These are phyloP conservation scores for Mechanitis mazaeus DNA, from an alignment of 2,888 invertebrate species.

Conservation along the genomic window DNA sequence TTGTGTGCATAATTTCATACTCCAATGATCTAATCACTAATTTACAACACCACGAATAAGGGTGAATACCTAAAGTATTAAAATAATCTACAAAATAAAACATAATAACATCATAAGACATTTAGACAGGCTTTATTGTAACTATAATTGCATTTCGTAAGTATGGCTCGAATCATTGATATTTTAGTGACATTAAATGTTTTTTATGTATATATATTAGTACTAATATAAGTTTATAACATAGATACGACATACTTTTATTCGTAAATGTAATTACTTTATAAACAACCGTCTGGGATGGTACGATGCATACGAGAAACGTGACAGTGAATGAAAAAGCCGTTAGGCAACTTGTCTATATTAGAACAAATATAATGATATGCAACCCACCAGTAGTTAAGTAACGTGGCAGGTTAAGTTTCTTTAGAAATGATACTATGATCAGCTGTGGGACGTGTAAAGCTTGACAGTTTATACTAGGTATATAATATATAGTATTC, in stretches of 20 bases:
- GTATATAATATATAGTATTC: too few relatives aligned
- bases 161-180: slow-evolving; percentile 67
- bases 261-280: not conserved
- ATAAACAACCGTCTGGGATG: too few relatives aligned
- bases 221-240: not conserved
- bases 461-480: too few relatives aligned
- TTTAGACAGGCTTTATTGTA: slow-evolving; percentile 64
- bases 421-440: too few relatives aligned
- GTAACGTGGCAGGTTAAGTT: too few relatives aligned
- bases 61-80: slow-evolving; percentile 47
- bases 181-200: slow-evolving; percentile 24
- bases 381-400: too few relatives aligned
- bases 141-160: slow-evolving; percentile 43
- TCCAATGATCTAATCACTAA: slow-evolving; percentile 60
- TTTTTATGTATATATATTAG: slow-evolving; percentile 28
- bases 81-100: slow-evolving; percentile 47
- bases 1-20: slow-evolving; percentile 70
- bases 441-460: too few relatives aligned
- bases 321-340: too few relatives aligned
- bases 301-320: too few relatives aligned
- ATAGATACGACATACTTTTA: not conserved
- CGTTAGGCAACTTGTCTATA: too few relatives aligned
- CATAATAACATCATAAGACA: slow-evolving; percentile 65
- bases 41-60: slow-evolving; percentile 59
- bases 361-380: too few relatives aligned